Percentiles rank a stretch among this genome's conserved stretches.
These are phyloP conservation scores for Porites divaricata DNA, from an alignment of 92 coral and sea anemone species.

Conservation along the genomic window DNA sequence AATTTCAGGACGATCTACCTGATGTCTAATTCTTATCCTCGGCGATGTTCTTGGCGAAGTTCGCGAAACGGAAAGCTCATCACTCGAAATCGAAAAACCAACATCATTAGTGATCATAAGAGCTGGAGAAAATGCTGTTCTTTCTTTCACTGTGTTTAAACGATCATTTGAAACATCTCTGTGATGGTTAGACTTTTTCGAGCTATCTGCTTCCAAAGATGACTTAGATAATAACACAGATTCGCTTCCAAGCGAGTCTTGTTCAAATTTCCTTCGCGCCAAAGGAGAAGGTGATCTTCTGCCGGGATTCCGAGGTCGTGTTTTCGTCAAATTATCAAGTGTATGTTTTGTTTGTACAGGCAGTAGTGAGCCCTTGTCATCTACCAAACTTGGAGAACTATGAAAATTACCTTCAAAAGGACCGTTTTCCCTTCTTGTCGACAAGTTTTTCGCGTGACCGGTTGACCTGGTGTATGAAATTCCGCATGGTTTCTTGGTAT, in stretches of 20 bases:
- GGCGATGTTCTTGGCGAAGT: conserved; percentile 11
- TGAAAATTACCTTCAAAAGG: conserved; percentile 1
- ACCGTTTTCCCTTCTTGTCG: neutral
- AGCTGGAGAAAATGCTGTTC: conserved; percentile 8
- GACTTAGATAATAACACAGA: neutral
- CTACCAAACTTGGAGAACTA: conserved; percentile 60
- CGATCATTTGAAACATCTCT: neutral
- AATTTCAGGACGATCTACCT: conserved; percentile 16
- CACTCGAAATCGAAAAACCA: conserved; percentile 27
- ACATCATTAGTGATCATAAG: conserved; percentile 26
- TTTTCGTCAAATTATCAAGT: conserved; percentile 78
- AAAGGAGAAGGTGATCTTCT: conserved; percentile 68
- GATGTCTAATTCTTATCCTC: neutral
- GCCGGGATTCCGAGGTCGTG: conserved; percentile 80
- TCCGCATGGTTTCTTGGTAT: conserved; percentile 32
- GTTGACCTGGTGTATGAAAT: conserved; percentile 16
- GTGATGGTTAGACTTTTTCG: conserved; percentile 1
- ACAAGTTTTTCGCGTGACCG: neutral
- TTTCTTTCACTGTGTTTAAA: conserved; percentile 7
- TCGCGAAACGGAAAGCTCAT: conserved; percentile 3
- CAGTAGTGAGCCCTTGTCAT: conserved; percentile 61
- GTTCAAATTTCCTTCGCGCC: conserved; percentile 62
- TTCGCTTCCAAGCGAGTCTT: neutral
- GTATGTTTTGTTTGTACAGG: conserved; percentile 54
- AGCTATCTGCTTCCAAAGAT: neutral